phyloP scores from a whole-genome alignment of 2,888 invertebrate genomes.

The Beris morrisii region DNA sequence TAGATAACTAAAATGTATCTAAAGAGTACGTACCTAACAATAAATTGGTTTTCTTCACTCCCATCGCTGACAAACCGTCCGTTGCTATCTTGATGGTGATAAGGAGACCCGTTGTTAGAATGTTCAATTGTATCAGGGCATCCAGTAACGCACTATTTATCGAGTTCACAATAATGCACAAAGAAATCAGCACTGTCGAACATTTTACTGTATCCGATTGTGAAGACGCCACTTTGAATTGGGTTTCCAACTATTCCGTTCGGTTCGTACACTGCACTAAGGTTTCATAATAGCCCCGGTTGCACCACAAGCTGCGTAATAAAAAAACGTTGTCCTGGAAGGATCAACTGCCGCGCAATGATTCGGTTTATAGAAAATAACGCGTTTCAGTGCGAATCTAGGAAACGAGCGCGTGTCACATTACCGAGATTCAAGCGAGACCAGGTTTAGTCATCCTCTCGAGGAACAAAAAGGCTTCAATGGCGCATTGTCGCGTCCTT shows the following conservation, averaged over 20 bases:
- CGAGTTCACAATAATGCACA: slow-evolving; percentile 41
- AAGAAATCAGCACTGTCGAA: slow-evolving; percentile 41
- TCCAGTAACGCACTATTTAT: slow-evolving; percentile 40
- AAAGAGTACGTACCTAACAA: slow-evolving; percentile 37
- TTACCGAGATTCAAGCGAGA: neutral
- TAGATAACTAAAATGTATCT: too few species aligned
- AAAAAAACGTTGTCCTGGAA: too few species aligned
- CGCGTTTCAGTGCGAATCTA: too few species aligned
- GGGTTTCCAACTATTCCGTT: slow-evolving; percentile 8
- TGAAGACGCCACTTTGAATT: slow-evolving; percentile 41
- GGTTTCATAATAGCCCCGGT: slow-evolving; percentile 6
- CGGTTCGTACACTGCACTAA: neutral
- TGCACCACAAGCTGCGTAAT: neutral
- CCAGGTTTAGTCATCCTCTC: too few species aligned
- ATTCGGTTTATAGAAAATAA: too few species aligned
- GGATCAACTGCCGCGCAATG: too few species aligned
- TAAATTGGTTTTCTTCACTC: slow-evolving; percentile 40
- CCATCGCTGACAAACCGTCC: slow-evolving; percentile 40
- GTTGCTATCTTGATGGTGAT: slow-evolving; percentile 41
- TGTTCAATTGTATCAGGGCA: slow-evolving; percentile 40
- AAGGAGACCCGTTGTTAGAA: slow-evolving; percentile 40
- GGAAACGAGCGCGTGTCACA: neutral
- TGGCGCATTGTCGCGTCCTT: too few species aligned
- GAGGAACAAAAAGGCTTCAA: neutral
- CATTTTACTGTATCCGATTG: slow-evolving; percentile 40